Percentiles rank a stretch among this genome's conserved stretches.
Evolutionary conservation across 92 coral and sea anemone genomes (phyloP).

Genomic region (Porites cylindrica): DNA sequence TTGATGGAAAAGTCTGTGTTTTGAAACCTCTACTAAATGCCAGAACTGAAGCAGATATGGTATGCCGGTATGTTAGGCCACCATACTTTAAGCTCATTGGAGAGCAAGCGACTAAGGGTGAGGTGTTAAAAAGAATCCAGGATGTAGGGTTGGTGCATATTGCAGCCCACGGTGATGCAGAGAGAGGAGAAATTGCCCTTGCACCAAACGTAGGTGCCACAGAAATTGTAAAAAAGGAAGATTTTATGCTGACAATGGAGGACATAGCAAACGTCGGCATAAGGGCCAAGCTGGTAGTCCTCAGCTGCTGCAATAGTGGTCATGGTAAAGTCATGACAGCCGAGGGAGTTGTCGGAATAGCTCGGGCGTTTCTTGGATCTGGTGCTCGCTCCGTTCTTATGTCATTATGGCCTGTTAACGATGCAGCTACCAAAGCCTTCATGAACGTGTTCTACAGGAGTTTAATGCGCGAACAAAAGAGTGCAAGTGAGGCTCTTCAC

Average conservation of each 20-base stretch:
- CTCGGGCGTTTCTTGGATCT: conserved; percentile 48
- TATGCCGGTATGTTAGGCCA: conserved; percentile 3
- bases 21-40: conserved; percentile 19
- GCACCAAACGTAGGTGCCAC: conserved; percentile 11
- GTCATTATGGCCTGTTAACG: conserved; percentile 41
- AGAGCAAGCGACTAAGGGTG: conserved; percentile 44
- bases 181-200: conserved; percentile 54
- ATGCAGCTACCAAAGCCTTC: conserved; percentile 39
- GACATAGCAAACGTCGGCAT: conserved; percentile 33
- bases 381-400: conserved; percentile 51
- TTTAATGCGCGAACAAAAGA: conserved; percentile 25
- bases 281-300: conserved; percentile 44
- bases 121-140: conserved; percentile 38
- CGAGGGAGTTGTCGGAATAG: conserved; percentile 47
- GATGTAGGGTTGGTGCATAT: conserved; percentile 44
- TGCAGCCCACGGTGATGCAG: conserved; percentile 55
- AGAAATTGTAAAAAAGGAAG: conserved; percentile 20
- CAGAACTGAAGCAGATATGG: conserved; percentile 36
- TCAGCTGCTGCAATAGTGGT: conserved; percentile 46
- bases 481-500: conserved; percentile 45
- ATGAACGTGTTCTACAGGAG: conserved; percentile 41
- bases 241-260: conserved; percentile 45
- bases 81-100: conserved; percentile 24
- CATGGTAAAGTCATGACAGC: conserved; percentile 42
- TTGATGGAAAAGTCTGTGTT: conserved; percentile 12